Base-by-base conservation (phyloP, 2,113 vertebrate species). In the Eretmochelys imbricata region DNA sequence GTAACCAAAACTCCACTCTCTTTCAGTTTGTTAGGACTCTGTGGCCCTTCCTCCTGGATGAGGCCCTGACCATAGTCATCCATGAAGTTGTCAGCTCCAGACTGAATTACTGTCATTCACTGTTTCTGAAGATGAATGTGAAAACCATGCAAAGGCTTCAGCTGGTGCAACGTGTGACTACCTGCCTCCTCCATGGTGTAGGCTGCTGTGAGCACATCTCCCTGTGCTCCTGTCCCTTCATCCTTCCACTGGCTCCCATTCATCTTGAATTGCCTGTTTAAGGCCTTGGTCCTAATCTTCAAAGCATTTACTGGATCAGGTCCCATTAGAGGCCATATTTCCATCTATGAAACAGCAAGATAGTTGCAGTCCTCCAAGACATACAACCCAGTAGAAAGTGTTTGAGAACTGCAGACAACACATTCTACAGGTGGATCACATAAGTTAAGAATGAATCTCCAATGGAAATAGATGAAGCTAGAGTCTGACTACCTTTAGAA, bases 191-290 rank as follows among this genome's bases (percentile, higher is more conserved):
- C 62, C 42, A 25, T 8, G 8, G 31, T 69, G 17, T n/a, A 31
- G 62, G 59, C 7, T 72, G 20, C 65, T 75, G n/a, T 12, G 38
- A 25, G 19, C 24, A 46, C 38, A 76, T 76, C 72, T 46, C 20
- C 38, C 8, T 46, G 24, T 25, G 8, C 38, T 76, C 38, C 10
- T 13, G 3, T 27, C 84, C 20, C 53, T 46, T 69, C 14, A 85
- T 12, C 3, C 76, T n/a, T 84, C 53, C 35, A n/a, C 35, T 20
- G 62, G 31, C 35, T 46, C 1, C 0, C 0, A 0, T 7, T 89
- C 55, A 29, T 3, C 19, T 88, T 81, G 5, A 22, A 46, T 8
- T 46, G 7, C 19, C 84, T 57, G 5, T 20, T 88, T 72, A 62
- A 31, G 69, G 20, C 11, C n/a, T 62, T 79, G 54, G 6, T 42